Base-by-base conservation (phyloP, 1,140 invertebrate species). In the Heliconius melpomene region DNA sequence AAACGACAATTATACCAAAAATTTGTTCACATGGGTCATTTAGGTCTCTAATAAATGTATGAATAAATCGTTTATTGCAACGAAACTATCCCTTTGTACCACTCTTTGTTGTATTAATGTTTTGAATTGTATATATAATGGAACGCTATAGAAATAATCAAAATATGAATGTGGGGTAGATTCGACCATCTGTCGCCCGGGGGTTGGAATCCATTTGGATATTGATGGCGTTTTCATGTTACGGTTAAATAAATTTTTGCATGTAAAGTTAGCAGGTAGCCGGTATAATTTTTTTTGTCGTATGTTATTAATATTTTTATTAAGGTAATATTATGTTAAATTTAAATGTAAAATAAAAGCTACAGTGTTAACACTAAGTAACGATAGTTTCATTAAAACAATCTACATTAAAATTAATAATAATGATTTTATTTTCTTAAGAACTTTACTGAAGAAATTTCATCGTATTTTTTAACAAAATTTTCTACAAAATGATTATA, bases 141-240 rank as follows among this genome's bases (percentile, higher is more conserved):
- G 66, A 82, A 80, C 52, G 52, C 81, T 84, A 84, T 83, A 81
- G 82, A 86, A 85, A 88, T 87, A 87, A 89, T 85, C 86, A 82
- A 85, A 85, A 85, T 86, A 86, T 84, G 83, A 83, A 82, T 73
- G 82, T 84, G 81, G 86, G 88, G 86, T 84, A 82, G 78, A 74
- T 82, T 81, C 82, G 82, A 79, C 87, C 90, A 91, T 91, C 90
- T 91, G 90, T 90, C 88, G 85, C 82, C 77, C 74, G 74, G 79
- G 82, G 86, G 86, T 85, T 77, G 81, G 60, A 80, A 85, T 86
- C 81, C 80, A 84, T 88, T 87, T 86, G 83, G 82, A 83, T 82
- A 84, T 84, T 87, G 87, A 88, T 89, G 87, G 85, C 84, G 83
- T 87, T 89, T 88, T 83, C 85, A 82, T 87, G 85, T 86, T 84